Percentiles rank a stretch among this genome's conserved stretches.
Evolutionary conservation across 2,888 invertebrate genomes (phyloP).

Genomic region (Sminthurinus aureus): DNA sequence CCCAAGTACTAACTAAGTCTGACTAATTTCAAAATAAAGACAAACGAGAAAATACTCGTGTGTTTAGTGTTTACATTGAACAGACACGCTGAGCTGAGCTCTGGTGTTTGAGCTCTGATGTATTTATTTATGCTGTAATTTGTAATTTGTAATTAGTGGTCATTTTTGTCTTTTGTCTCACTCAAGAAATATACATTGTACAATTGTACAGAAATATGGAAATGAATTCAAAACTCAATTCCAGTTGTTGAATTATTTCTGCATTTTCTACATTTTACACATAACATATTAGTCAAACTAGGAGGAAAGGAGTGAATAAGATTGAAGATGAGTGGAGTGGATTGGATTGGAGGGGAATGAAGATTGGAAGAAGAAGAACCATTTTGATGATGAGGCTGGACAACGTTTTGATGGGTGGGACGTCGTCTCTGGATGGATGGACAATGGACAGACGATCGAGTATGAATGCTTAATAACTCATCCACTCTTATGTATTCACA

Average conservation of each 20-base stretch:
- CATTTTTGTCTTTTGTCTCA: no score
- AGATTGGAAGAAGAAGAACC: conserved; percentile 9
- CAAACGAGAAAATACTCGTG: no score
- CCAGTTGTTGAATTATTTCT: not conserved
- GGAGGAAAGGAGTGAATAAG: not conserved
- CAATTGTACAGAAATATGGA: not conserved
- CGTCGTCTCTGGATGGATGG: conserved; percentile 7
- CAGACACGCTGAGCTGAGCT: no score
- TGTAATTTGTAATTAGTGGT: no score
- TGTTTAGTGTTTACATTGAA: no score
- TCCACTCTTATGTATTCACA: not conserved
- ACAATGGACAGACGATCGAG: not conserved
- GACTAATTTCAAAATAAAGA: no score
- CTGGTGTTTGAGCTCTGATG: no score
- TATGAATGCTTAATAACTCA: conserved; percentile 39
- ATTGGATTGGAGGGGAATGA: not conserved
- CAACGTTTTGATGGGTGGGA: conserved; percentile 43
- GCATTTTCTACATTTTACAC: not conserved
- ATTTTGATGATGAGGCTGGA: conserved; percentile 41
- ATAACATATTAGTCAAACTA: no score
- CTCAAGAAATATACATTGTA: not conserved
- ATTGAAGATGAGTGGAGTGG: not conserved
- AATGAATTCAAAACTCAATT: not conserved
- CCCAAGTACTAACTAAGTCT: no score
- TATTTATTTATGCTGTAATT: no score